These are phyloP conservation scores for Protosalanx chinensis DNA, from an alignment of 2,797 vertebrate species.

Conservation along the genomic window DNA sequence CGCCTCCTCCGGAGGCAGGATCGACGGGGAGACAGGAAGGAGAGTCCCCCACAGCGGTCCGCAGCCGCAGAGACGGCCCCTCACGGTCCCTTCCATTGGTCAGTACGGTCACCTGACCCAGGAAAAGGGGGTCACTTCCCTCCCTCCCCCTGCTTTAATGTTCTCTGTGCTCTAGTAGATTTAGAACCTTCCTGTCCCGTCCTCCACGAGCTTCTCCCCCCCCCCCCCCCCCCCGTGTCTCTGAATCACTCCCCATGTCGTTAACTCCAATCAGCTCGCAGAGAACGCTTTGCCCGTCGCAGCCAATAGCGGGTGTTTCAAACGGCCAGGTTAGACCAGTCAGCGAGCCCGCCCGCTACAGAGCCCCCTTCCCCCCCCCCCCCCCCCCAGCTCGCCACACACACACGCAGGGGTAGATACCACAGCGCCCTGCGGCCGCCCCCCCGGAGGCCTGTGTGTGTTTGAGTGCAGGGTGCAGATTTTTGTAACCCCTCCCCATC, in stretches of 20 bases:
- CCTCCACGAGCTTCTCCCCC: constrained; percentile 50
- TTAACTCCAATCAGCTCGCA: constrained; percentile 17
- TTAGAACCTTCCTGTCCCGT: constrained; percentile 40
- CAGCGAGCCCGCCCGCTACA: too few species aligned
- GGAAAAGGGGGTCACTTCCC: constrained; percentile 6
- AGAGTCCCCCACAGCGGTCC: constrained; percentile 71
- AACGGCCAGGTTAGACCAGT: neutral
- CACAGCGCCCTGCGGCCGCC: too few species aligned
- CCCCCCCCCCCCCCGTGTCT: constrained; percentile 34
- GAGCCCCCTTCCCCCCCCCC: too few species aligned
- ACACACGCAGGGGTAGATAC: too few species aligned
- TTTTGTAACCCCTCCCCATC: too few species aligned
- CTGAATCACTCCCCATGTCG: constrained; percentile 57
- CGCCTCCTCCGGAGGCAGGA: constrained; percentile 72
- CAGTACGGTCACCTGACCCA: constrained; percentile 65
- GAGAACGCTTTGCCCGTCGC: too few species aligned
- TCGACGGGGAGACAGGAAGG: constrained; percentile 72
- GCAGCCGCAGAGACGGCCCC: constrained; percentile 79
- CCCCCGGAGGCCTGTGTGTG: too few species aligned
- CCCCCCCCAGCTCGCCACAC: too few species aligned
- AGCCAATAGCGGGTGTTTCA: neutral
- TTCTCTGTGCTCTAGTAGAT: constrained; percentile 22
- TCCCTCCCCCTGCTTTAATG: constrained; percentile 17
- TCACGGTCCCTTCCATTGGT: constrained; percentile 89
- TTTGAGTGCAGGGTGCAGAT: too few species aligned